A percentile compares a stretch with the other conserved stretches of the same genome.
These are phyloP conservation scores for Cephus runcator DNA, from an alignment of 2,888 invertebrate genomes.

Conservation along the genomic window DNA sequence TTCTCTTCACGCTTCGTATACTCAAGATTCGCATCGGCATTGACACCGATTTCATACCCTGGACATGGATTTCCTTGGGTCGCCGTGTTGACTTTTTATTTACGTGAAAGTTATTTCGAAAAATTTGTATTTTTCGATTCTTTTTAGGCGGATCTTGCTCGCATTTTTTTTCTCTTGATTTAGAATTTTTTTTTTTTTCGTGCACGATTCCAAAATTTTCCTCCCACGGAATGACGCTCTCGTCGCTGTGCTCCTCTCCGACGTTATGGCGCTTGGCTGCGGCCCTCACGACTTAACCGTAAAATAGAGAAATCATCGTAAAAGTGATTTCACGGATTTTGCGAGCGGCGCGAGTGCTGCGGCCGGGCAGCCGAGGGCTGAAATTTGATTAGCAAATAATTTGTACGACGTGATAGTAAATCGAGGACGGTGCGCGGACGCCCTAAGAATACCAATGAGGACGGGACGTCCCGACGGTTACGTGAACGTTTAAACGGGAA, in stretches of 20 bases:
- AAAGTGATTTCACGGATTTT: constrained; percentile 33
- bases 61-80: neutral
- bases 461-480: constrained; percentile 46
- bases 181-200: neutral
- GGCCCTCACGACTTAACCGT: constrained; percentile 56
- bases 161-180: neutral
- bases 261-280: constrained; percentile 34
- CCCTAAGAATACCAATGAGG: constrained; percentile 65
- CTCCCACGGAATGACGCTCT: neutral
- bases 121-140: too few species aligned
- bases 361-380: constrained; percentile 25
- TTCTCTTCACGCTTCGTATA: neutral
- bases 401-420: constrained; percentile 64
- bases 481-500: constrained; percentile 12
- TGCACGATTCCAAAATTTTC: too few species aligned
- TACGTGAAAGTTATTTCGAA: too few species aligned
- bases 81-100: constrained; percentile 30
- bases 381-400: constrained; percentile 66
- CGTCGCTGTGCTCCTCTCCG: neutral
- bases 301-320: constrained; percentile 62
- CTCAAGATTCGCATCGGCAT: neutral
- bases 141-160: too few species aligned
- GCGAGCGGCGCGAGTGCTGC: neutral
- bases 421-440: constrained; percentile 51
- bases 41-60: neutral